phyloP scores from a whole-genome alignment of 2,113 vertebrate species.

The Myiozetetes cayanensis region DNA sequence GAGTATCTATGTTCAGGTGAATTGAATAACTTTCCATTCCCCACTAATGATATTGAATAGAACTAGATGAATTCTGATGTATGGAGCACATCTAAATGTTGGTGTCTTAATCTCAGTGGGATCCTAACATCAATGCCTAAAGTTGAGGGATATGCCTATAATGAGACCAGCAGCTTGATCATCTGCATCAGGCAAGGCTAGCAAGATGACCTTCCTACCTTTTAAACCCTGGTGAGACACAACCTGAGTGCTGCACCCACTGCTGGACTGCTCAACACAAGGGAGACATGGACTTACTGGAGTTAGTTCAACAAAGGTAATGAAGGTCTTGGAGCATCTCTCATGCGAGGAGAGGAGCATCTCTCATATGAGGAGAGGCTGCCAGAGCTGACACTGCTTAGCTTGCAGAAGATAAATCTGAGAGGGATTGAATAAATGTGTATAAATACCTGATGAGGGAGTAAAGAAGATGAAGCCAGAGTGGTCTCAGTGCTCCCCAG shows the following conservation, averaged over 20 bases:
- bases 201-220: neutral
- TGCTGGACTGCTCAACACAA: neutral
- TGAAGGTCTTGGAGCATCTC: neutral
- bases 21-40: neutral
- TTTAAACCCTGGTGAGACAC: neutral
- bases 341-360: neutral
- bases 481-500: neutral
- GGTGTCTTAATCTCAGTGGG: neutral
- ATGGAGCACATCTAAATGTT: neutral
- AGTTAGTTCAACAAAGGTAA: neutral
- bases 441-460: neutral
- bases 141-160: neutral
- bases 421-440: too few species aligned
- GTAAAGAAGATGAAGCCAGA: neutral
- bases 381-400: neutral
- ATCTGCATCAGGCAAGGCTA: neutral
- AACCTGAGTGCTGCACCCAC: neutral
- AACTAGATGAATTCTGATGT: neutral
- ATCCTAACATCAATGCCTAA: neutral
- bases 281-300: neutral
- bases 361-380: neutral
- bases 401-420: neutral
- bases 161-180: neutral
- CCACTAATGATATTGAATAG: neutral
- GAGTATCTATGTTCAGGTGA: neutral